Evolutionary conservation across 2,888 invertebrate species (phyloP), one percentile per base, ranked within the genome.

Genomic region (Ypsolopha scabrella): DNA sequence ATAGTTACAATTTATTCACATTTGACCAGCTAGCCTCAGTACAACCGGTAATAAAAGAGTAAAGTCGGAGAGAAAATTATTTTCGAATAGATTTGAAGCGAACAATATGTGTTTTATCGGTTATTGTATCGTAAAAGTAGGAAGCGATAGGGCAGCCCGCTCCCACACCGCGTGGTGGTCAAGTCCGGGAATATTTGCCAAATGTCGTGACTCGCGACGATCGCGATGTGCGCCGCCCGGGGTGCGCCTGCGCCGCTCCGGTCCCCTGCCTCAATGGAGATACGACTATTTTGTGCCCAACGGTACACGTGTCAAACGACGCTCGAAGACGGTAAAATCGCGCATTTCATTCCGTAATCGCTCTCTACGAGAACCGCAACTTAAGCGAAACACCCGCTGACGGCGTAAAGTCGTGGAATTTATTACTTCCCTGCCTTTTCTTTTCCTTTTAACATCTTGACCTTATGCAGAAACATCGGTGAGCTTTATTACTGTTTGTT

Each of bases 181-280:
- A 72, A 73, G 75, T 75, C 75, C 70, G 72, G 70, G 74, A 82
- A 83, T 82, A 81, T 82, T 85, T 78, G 80, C 83, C 79, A 81
- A 81, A 78, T 74, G 85, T 86, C 85, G 85, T 86, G 85, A 86
- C 85, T 74, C 75, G 67, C 76, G 76, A 76, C 68, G 79, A 85
- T 83, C 83, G 82, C 80, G 83, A 85, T 85, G 78, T 62, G 76
- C 77, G 75, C 80, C 75, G 79, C 81, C 81, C 70, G 77, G 76
- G 78, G 80, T 77, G 80, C 78, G 73, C 75, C 70, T 60, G 70
- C 59, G 69, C 71, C 63, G 67, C 68, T 68, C 60, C 67, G 7
- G 34, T 49, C 46, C 43, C 62, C 64, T 60, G 63, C 65, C 70
- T 76, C 78, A 80, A 80, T 80, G 80, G 71, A 77, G 79, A 80